These are phyloP conservation scores for Cryptocephalus moraei DNA, from an alignment of 2,888 invertebrate genomes.

Conservation along the genomic window DNA sequence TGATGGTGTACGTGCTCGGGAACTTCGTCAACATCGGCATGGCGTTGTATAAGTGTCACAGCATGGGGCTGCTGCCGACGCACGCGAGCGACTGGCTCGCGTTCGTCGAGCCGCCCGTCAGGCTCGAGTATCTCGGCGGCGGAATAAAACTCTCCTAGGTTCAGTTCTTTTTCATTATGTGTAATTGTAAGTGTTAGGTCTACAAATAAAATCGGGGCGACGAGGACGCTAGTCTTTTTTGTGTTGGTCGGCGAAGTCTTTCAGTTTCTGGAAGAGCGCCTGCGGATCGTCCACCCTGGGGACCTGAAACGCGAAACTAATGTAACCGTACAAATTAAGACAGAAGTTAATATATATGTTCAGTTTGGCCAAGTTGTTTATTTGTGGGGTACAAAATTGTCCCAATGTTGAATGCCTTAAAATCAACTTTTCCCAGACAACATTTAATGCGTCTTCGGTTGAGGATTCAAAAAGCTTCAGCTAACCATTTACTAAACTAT, in stretches of 20 bases:
- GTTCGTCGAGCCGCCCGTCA: constrained; percentile 83
- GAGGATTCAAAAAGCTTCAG: no score
- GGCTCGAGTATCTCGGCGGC: constrained; percentile 79
- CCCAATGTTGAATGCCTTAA: no score
- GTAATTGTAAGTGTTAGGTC: no score
- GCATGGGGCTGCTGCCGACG: constrained; percentile 93
- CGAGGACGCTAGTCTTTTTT: constrained; percentile 37
- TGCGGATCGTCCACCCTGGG: constrained; percentile 78
- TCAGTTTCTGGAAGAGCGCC: constrained; percentile 58
- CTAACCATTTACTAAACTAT: no score
- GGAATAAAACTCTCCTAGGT: constrained; percentile 55
- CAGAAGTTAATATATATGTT: no score
- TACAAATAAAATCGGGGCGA: no score
- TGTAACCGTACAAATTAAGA: no score
- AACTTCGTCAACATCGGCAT: constrained; percentile 85
- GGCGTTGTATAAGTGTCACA: constrained; percentile 94
- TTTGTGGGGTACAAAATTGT: no score
- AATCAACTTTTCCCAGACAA: no score
- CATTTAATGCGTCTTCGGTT: no score
- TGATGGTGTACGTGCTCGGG: constrained; percentile 86
- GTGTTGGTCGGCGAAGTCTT: constrained; percentile 59
- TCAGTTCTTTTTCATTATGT: neutral
- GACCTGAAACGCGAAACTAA: constrained; percentile 46
- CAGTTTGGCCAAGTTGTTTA: no score
- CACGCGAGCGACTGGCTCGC: constrained; percentile 98